These are phyloP conservation scores for Beris morrisii DNA, from an alignment of 2,888 invertebrate species.

Conservation along the genomic window DNA sequence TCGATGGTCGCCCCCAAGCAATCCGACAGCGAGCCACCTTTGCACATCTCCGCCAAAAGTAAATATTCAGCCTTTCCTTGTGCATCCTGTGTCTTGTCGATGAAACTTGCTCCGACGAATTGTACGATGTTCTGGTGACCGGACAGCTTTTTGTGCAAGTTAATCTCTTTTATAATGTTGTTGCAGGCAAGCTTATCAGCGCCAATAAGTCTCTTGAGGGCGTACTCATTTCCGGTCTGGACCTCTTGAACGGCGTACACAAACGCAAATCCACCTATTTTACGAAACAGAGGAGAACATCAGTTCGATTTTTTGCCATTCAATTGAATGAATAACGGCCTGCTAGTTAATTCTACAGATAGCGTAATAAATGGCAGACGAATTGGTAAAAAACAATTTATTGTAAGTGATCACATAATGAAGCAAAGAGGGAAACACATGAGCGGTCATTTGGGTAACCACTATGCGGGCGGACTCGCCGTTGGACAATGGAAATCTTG, in stretches of 20 bases:
- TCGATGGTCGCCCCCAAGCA: conserved; percentile 50
- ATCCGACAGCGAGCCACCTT: conserved; percentile 64
- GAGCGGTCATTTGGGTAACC: too few species aligned
- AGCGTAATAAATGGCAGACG: background rate
- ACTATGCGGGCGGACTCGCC: too few species aligned
- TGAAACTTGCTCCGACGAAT: conserved; percentile 81
- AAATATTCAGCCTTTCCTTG: conserved; percentile 89
- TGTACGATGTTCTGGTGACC: conserved; percentile 92
- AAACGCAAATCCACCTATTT: conserved; percentile 93
- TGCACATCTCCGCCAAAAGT: conserved; percentile 89
- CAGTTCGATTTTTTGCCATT: too few species aligned
- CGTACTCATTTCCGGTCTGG: conserved; percentile 83
- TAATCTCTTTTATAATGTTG: conserved; percentile 80
- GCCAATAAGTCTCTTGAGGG: conserved; percentile 85
- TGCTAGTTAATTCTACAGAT: background rate
- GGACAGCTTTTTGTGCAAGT: conserved; percentile 80
- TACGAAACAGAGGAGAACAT: conserved; percentile 29
- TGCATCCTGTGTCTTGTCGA: conserved; percentile 75
- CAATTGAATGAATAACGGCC: too few species aligned
- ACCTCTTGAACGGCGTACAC: conserved; percentile 93
- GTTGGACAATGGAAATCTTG: too few species aligned
- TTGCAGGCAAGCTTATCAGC: conserved; percentile 80
- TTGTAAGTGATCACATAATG: too few species aligned
- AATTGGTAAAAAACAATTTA: too few species aligned
- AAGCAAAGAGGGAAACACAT: too few species aligned